Conservation (phyloP, 2,888 invertebrate genomes). For the Xestia sexstrigata region DNA sequence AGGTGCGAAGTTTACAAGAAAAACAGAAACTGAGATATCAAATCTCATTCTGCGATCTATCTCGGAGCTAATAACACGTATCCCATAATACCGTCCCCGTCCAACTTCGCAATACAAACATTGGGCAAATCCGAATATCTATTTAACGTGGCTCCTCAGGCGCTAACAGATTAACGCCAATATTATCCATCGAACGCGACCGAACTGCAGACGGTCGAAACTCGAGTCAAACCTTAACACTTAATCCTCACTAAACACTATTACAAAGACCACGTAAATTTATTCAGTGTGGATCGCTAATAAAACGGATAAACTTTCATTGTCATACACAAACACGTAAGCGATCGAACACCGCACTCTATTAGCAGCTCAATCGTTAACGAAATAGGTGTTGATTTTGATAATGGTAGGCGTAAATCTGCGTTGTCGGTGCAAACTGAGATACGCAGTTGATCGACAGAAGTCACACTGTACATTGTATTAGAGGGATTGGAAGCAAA, state of each 20-base stretch:
- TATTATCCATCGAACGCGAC: slow-evolving; percentile 81
- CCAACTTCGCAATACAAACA: slow-evolving; percentile 75
- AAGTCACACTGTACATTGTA: slow-evolving; percentile 81
- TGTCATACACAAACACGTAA: slow-evolving; percentile 69
- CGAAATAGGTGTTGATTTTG: slow-evolving; percentile 67
- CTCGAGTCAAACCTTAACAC: slow-evolving; percentile 76
- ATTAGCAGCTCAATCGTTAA: slow-evolving; percentile 64
- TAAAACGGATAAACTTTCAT: slow-evolving; percentile 82
- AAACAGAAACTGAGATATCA: slow-evolving; percentile 51
- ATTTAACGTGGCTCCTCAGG: slow-evolving; percentile 84
- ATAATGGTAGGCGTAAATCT: slow-evolving; percentile 63
- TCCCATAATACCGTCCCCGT: slow-evolving; percentile 61
- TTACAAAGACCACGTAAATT: slow-evolving; percentile 84
- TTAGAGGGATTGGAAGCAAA: slow-evolving; percentile 80
- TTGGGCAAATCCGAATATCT: slow-evolving; percentile 79
- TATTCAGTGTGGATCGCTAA: slow-evolving; percentile 85
- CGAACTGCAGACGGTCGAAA: slow-evolving; percentile 75
- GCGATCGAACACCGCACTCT: slow-evolving; percentile 48
- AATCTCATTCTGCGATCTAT: slow-evolving; percentile 52
- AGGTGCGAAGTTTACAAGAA: slow-evolving; percentile 52
- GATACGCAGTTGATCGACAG: slow-evolving; percentile 83
- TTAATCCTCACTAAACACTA: slow-evolving; percentile 87
- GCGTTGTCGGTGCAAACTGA: slow-evolving; percentile 74
- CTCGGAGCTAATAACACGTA: slow-evolving; percentile 63
- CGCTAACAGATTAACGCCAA: slow-evolving; percentile 85